Base-by-base conservation (phyloP, 2,888 invertebrate genomes). In the Leptinotarsa juncta region DNA sequence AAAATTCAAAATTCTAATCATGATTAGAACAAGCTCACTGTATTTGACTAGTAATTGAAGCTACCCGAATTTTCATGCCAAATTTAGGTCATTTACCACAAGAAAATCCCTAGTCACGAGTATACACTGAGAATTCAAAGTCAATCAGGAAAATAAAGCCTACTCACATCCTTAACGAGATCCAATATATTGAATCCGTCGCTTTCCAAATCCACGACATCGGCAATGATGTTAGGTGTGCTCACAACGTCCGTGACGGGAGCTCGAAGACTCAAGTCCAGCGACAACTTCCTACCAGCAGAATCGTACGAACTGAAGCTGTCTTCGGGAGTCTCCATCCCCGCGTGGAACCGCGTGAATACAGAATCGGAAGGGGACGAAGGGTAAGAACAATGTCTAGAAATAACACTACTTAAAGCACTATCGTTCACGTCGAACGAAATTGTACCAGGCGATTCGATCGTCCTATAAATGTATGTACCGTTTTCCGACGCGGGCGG, bases 161-260 rank as follows among this genome's bases (percentile, higher is more conserved):
- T 62, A 55, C 72, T 71, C 68, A 76, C 86, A 72, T 84, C 84
- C 70, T 83, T 84, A 67, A 87, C 83, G 76, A 85, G 84, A 70
- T 85, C 84, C 67, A 88, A 82, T 69, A 88, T 84, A 75, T 87
- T 86, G 77, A 88, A 88, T 23, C 76, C 74, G 48, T 65, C 79
- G 79, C 67, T 79, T 81, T 86, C 88, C 81, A 85, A 81, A 75
- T 84, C 83, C 65, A 85, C 83, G 18, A 88, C 87, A 7, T 87
- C 85, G 26, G 87, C 87, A 60, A 89, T 86, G 67, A 89, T 87
- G 80, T 88, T 88, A 10, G 89, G 89, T 48, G 89, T 89, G 77
- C 84, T 85, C 16, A 69, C 55, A 23, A 87, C 78, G 10, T 79
- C 76, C 67, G 67, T 81, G 65, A 72, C 42, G 18, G 26, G 65